Base-by-base conservation (phyloP, 1,140 invertebrate genomes). In the Lepidotrigona ventralis region DNA sequence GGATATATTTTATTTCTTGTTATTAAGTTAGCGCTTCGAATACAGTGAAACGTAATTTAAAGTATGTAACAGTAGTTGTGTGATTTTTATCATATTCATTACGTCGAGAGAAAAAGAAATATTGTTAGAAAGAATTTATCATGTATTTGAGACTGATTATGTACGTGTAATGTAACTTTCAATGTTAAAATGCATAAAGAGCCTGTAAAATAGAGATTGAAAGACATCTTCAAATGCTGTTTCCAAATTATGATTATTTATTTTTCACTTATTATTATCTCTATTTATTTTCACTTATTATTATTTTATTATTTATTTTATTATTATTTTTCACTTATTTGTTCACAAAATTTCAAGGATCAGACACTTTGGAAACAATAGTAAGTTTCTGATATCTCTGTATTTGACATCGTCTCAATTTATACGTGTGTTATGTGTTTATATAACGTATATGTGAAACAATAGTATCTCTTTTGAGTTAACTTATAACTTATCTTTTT, bases 111-210 rank as follows among this genome's bases (percentile, higher is more conserved):
- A 39, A 6, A 56, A 17, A 23, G 9, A 66, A 77, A 77, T 21
- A 64, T 60, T 46, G 56, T 75, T 75, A 19, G 33, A 26, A 33
- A 68, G 8, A 3, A 26, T 14, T 54, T 58, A n/a, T 63, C 12
- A 15, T 71, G 39, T n/a, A 12, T 51, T 23, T n/a, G 1, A 53
- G 19, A 2, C 15, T 39, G 3, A 19, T 46, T 66, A 53, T 11
- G 23, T 14, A 29, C 26, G 2, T 12, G 51, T 17, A 84, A 33
- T 29, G 81, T 70, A 15, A 66, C 73, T 54, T 75, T 73, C 19
- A 86, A 33, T 15, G 85, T 79, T 1, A 76, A 88, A 19, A 33
- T 79, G 84, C 11, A 84, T 89, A 12, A 89, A 84, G 0, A 72
- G 70, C 26, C 46, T 68, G 1, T 85, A 90, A n/a, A 90, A 14